Conservation (phyloP, 1,140 invertebrate genomes). For the Holcopasites calliopsidis region DNA sequence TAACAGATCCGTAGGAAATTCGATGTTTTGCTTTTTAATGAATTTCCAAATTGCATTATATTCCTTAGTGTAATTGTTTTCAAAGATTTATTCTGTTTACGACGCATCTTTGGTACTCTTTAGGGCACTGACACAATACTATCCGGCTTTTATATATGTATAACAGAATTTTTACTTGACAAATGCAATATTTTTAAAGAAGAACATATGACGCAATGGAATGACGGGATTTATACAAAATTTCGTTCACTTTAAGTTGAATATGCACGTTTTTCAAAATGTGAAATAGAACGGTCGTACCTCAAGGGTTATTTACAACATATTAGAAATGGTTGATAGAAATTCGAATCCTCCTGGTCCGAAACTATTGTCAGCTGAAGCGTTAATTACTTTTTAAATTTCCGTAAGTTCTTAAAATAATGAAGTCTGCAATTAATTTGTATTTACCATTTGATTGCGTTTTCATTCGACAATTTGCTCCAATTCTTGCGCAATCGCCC, state of each 20-base stretch:
- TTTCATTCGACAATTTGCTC: too few relatives aligned
- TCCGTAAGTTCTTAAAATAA: too few relatives aligned
- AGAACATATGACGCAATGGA: not conserved
- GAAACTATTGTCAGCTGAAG: too few relatives aligned
- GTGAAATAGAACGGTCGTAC: not conserved
- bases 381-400: too few relatives aligned
- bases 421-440: too few relatives aligned
- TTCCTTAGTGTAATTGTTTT: not conserved
- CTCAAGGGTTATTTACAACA: constrained; percentile 21
- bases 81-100: not conserved
- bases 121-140: too few relatives aligned
- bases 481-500: too few relatives aligned
- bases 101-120: too few relatives aligned
- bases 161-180: not conserved
- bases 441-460: too few relatives aligned
- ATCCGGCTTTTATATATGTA: too few relatives aligned
- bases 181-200: not conserved
- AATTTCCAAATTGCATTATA: not conserved
- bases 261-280: not conserved
- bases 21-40: not conserved
- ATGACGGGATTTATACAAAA: not conserved
- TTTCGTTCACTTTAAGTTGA: not conserved
- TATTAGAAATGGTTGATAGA: too few relatives aligned
- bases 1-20: not conserved
- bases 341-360: too few relatives aligned